phyloP scores from a whole-genome alignment of 2,113 vertebrate species.

The Muntiacus reevesi region DNA sequence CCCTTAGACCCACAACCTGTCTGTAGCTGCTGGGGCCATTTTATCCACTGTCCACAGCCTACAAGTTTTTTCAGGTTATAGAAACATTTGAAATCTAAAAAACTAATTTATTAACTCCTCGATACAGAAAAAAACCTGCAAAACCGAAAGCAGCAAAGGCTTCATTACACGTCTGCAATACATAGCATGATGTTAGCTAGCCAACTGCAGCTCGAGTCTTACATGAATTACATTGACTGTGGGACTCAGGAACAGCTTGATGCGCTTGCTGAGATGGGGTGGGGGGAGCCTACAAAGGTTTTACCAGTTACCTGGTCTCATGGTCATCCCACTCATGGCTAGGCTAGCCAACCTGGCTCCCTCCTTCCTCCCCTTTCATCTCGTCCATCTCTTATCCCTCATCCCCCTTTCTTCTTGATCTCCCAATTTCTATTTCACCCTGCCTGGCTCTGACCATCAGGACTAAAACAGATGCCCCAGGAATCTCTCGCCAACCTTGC shows the following conservation, averaged over 20 bases:
- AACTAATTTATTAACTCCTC: not conserved
- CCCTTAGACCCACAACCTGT: not conserved
- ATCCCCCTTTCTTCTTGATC: accelerated
- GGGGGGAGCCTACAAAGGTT: too few relatives aligned
- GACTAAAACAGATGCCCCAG: not conserved
- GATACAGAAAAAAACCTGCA: not conserved
- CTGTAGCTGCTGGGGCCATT: not conserved
- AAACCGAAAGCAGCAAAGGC: not conserved
- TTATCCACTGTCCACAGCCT: not conserved
- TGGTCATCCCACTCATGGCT: not conserved
- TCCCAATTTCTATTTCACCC: not conserved
- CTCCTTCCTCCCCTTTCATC: not conserved
- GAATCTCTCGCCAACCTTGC: conserved; percentile 29
- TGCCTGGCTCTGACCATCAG: not conserved
- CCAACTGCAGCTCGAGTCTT: not conserved
- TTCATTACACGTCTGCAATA: not conserved
- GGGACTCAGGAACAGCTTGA: not conserved
- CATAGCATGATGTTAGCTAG: not conserved
- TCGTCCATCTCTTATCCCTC: not conserved
- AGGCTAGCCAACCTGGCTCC: not conserved
- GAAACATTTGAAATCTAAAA: not conserved
- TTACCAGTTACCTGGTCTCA: not conserved
- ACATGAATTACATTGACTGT: not conserved
- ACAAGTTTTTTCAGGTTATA: not conserved
- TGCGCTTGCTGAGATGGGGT: accelerated